Conservation (phyloP, 37 sponge, comb jelly and placozoan genomes). For the Lycopodina hypogea region DNA sequence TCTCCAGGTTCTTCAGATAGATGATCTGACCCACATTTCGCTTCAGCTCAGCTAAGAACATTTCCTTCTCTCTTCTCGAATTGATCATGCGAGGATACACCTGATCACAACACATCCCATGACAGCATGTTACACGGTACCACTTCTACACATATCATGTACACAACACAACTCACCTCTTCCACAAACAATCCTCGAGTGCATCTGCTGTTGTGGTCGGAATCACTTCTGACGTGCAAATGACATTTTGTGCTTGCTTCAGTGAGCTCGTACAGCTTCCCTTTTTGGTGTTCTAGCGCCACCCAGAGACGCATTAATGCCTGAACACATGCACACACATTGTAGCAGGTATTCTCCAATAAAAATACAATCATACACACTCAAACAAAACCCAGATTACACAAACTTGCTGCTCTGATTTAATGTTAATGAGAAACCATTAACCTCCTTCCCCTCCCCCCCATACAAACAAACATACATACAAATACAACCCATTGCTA, state of each 20-base stretch:
- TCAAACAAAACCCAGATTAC: too few species aligned
- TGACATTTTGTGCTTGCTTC: conserved; percentile 41
- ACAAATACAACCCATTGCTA: conserved; percentile 12
- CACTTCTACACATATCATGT: not conserved
- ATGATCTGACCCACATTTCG: conserved; percentile 59
- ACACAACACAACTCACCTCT: not conserved
- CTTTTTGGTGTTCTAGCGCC: conserved; percentile 30
- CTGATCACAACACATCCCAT: conserved; percentile 10
- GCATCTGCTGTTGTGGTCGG: not conserved
- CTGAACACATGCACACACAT: conserved; percentile 16
- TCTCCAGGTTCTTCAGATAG: conserved; percentile 67
- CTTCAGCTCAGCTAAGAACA: conserved; percentile 30
- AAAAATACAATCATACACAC: too few species aligned
- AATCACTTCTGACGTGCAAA: not conserved
- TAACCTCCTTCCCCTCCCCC: not conserved
- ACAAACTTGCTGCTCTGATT: too few species aligned
- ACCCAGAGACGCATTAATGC: conserved; percentile 52
- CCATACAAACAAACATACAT: not conserved
- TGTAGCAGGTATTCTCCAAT: too few species aligned
- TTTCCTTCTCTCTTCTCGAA: conserved; percentile 20
- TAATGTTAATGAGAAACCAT: too few species aligned
- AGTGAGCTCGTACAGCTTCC: conserved; percentile 60
- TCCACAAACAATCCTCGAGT: not conserved
- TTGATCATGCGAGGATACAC: conserved; percentile 2
- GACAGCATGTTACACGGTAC: not conserved